Evolutionary conservation across 2,113 vertebrate genomes (phyloP).

Genomic region (Cryptomyrus ogoouensis): DNA sequence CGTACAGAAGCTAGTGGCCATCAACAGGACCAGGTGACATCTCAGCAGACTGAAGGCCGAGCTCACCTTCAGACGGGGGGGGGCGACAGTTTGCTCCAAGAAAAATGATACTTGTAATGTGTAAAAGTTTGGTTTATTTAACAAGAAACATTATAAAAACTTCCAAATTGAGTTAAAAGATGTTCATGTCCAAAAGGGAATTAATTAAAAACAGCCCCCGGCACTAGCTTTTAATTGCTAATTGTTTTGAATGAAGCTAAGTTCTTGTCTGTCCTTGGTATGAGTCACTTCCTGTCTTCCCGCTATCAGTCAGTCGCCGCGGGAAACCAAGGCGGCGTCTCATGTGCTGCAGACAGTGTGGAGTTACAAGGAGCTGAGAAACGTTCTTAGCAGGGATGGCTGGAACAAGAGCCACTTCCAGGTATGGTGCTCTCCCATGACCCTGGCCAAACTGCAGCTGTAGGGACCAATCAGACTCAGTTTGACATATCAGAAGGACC

Average conservation of each 20-base stretch:
- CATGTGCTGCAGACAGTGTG: conserved; percentile 93
- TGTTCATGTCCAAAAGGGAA: background rate
- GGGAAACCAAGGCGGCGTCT: conserved; percentile 85
- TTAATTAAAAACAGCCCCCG: conserved; percentile 19
- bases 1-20: conserved; percentile 83
- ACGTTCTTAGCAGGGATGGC: conserved; percentile 76
- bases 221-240: background rate
- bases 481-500: background rate
- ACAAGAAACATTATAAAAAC: too few relatives aligned
- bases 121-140: background rate
- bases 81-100: background rate
- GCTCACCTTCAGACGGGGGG: background rate
- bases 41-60: background rate
- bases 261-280: background rate
- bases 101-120: background rate
- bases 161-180: background rate
- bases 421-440: conserved; percentile 53
- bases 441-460: background rate
- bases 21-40: conserved; percentile 78
- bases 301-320: conserved; percentile 54
- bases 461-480: background rate
- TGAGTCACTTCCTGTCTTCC: conserved; percentile 8
- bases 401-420: conserved; percentile 96
- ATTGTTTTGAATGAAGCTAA: background rate
- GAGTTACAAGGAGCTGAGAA: conserved; percentile 88